A percentile compares a stretch with the other conserved stretches of the same genome.
phyloP scores from a whole-genome alignment of 2,797 vertebrate species.

The Columba guinea region DNA sequence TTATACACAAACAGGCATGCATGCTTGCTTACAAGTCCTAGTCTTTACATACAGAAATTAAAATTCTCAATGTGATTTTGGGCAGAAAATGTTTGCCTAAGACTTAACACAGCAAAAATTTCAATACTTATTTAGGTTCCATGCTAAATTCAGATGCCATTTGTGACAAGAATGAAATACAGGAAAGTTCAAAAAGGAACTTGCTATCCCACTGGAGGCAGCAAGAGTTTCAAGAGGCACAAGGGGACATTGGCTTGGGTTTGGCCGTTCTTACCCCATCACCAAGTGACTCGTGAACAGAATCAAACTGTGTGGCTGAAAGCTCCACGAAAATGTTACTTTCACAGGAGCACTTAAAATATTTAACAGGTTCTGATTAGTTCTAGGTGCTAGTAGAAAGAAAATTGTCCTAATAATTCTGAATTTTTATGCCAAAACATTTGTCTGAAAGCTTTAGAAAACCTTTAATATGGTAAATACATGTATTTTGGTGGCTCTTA shows the following conservation, averaged over 20 bases:
- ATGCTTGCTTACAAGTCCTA: neutral
- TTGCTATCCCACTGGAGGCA: neutral
- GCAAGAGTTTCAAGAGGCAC: neutral
- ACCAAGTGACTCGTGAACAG: neutral
- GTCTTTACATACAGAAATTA: neutral
- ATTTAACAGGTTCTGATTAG: neutral
- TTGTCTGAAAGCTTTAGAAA: neutral
- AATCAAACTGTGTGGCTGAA: neutral
- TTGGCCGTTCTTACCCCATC: neutral
- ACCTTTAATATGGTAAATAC: neutral
- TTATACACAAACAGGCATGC: rapidly evolving
- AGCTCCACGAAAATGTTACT: neutral
- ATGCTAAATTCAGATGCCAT: neutral
- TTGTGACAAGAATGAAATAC: neutral
- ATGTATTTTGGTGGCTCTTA: neutral
- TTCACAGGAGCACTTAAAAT: neutral
- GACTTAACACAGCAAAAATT: neutral
- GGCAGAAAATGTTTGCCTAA: neutral
- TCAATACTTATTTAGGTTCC: neutral
- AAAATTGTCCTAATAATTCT: neutral
- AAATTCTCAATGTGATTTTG: neutral
- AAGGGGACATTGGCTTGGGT: neutral
- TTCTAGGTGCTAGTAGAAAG: neutral
- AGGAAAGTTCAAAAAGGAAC: neutral
- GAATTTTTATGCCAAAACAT: neutral